These are phyloP conservation scores for Coelinius sp. DNA, from an alignment of 2,888 invertebrate genomes.

Conservation along the genomic window DNA sequence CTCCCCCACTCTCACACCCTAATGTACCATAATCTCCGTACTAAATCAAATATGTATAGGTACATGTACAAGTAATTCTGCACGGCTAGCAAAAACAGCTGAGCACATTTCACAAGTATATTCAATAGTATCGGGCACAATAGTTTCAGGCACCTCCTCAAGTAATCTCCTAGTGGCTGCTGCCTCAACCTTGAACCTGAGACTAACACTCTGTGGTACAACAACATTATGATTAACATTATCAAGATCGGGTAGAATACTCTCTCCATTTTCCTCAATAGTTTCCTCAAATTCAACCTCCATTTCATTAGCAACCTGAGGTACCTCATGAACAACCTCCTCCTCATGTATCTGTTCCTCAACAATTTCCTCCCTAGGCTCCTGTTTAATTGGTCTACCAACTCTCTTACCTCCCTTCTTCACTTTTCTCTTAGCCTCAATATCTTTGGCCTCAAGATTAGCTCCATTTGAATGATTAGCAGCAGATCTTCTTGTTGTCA, in stretches of 20 bases:
- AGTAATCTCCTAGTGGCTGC: slow-evolving; percentile 59
- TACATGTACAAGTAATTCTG: slow-evolving; percentile 83
- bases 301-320: slow-evolving; percentile 60
- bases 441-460: background rate
- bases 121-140: slow-evolving; percentile 73
- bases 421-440: background rate
- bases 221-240: slow-evolving; percentile 48
- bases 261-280: slow-evolving; percentile 55
- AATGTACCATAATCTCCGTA: slow-evolving; percentile 13
- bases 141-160: slow-evolving; percentile 71
- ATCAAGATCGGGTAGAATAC: slow-evolving; percentile 60
- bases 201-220: slow-evolving; percentile 52
- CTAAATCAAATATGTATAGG: slow-evolving; percentile 84
- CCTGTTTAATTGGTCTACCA: slow-evolving; percentile 19
- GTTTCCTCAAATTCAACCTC: slow-evolving; percentile 65
- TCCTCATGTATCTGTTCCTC: slow-evolving; percentile 34
- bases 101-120: slow-evolving; percentile 89
- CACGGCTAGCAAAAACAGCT: slow-evolving; percentile 81
- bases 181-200: slow-evolving; percentile 66
- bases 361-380: slow-evolving; percentile 28
- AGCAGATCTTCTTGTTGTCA: slow-evolving; percentile 17
- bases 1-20: background rate
- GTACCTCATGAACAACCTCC: slow-evolving; percentile 44
- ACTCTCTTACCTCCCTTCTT: background rate
- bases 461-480: background rate